These are phyloP conservation scores for Callaeas wilsoni DNA, from an alignment of 2,113 vertebrate species.

Conservation along the genomic window DNA sequence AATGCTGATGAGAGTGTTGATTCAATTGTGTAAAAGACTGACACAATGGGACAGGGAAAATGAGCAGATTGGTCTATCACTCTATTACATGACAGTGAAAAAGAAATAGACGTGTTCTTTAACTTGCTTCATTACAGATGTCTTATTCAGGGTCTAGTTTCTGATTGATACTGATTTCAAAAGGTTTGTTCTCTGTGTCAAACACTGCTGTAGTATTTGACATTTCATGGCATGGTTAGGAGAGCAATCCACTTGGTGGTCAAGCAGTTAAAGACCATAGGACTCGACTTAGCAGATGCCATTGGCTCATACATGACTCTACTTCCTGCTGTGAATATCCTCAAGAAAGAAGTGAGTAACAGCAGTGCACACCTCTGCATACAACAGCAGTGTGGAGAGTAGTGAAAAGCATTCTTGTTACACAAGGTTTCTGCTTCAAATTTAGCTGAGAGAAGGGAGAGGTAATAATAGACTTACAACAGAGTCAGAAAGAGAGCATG, in stretches of 20 bases:
- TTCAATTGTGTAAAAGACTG: neutral
- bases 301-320: neutral
- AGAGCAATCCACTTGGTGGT: neutral
- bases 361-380: neutral
- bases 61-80: neutral
- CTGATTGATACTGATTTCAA: neutral
- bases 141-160: neutral
- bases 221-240: neutral
- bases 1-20: neutral
- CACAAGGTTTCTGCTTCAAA: neutral
- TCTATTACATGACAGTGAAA: neutral
- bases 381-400: neutral
- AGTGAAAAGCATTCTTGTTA: neutral
- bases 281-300: neutral
- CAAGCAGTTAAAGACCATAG: neutral
- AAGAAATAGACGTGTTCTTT: neutral
- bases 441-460: neutral
- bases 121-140: neutral
- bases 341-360: neutral
- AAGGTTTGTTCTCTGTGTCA: neutral
- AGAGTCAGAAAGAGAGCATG: neutral
- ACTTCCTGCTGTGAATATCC: neutral
- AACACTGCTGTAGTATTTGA: neutral
- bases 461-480: neutral
- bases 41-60: neutral